A percentile compares a stretch with the other conserved stretches of the same genome.
Conservation (phyloP, 1,140 invertebrate genomes). For the Nephila pilipes region DNA sequence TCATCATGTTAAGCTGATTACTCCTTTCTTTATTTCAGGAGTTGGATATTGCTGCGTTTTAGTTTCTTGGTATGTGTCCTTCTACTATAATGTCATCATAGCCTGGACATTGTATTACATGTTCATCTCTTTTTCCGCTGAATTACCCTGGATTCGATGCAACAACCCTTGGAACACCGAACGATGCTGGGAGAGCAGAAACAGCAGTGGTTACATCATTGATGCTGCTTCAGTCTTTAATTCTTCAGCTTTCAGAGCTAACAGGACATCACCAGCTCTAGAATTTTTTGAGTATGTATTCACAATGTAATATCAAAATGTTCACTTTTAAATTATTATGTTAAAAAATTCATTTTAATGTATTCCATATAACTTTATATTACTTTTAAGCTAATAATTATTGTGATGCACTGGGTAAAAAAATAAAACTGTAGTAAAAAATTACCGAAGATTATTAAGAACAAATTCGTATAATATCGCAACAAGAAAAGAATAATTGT, state of each 20-base stretch:
- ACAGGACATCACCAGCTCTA: slow-evolving; percentile 80
- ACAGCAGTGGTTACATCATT: slow-evolving; percentile 62
- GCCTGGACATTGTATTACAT: slow-evolving; percentile 83
- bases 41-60: slow-evolving; percentile 84
- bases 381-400: no score
- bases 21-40: slow-evolving; percentile 80
- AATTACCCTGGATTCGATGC: slow-evolving; percentile 83
- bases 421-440: no score
- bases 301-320: background rate
- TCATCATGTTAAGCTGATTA: no score
- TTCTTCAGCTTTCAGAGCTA: slow-evolving; percentile 56
- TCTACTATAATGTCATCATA: slow-evolving; percentile 84
- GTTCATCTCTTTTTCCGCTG: slow-evolving; percentile 81
- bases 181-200: slow-evolving; percentile 79
- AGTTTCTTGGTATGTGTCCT: slow-evolving; percentile 83
- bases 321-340: no score
- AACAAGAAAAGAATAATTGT: no score
- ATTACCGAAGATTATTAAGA: no score
- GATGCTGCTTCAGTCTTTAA: slow-evolving; percentile 40
- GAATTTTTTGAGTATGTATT: slow-evolving; percentile 81
- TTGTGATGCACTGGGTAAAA: no score
- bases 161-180: slow-evolving; percentile 83
- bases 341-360: no score
- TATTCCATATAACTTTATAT: no score
- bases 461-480: no score